Evolutionary conservation across 2,888 invertebrate genomes (phyloP).

Genomic region (Caenorhabditis sp.): DNA sequence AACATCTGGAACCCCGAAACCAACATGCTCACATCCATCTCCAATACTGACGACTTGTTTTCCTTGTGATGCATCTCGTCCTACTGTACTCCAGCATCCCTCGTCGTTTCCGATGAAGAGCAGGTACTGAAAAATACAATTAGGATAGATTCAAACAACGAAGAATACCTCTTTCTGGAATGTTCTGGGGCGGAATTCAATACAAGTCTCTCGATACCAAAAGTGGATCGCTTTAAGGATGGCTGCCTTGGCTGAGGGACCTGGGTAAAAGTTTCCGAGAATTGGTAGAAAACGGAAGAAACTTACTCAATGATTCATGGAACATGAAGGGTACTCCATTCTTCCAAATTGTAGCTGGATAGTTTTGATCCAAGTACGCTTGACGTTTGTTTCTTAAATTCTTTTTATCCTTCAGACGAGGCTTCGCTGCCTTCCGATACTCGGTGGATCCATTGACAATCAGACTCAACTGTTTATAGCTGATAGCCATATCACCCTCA

Average conservation of each 20-base stretch:
- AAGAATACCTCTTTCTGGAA: conserved; percentile 55
- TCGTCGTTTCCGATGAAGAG: conserved; percentile 72
- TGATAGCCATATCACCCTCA: conserved; percentile 71
- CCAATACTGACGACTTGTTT: conserved; percentile 75
- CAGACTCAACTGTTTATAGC: conserved; percentile 57
- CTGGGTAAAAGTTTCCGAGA: conserved; percentile 30
- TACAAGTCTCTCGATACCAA: conserved; percentile 75
- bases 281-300: not conserved
- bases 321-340: conserved; percentile 69
- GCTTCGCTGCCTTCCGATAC: conserved; percentile 37
- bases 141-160: not conserved
- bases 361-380: conserved; percentile 63
- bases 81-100: conserved; percentile 78
- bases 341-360: conserved; percentile 71
- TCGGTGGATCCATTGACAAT: conserved; percentile 62
- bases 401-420: conserved; percentile 6
- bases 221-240: conserved; percentile 71
- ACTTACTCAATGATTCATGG: conserved; percentile 63
- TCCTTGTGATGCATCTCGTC: conserved; percentile 67
- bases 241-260: conserved; percentile 39
- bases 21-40: conserved; percentile 75
- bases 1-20: not conserved
- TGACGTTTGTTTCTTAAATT: conserved; percentile 35
- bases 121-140: conserved; percentile 55
- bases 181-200: conserved; percentile 68